Conservation (phyloP, 2,888 invertebrate genomes). For the Sericinus montela region DNA sequence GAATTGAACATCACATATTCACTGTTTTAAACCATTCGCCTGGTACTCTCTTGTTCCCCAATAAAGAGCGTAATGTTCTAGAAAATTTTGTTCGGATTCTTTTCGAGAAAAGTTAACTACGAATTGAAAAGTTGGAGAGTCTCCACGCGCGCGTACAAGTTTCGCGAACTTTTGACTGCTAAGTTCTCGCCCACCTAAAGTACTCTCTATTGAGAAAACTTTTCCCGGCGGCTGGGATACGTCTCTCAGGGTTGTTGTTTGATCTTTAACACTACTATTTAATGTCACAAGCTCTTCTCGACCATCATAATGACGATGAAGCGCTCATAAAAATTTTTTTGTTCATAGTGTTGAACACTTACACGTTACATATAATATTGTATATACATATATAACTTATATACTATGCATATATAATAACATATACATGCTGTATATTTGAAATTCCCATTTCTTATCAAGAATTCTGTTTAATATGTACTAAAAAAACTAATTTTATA, state of each 20-base stretch:
- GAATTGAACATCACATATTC: slow-evolving; percentile 25
- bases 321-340: neutral
- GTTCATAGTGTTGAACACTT: neutral
- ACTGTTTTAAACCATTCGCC: slow-evolving; percentile 22
- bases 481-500: too few species aligned
- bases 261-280: slow-evolving; percentile 22
- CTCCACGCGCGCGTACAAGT: slow-evolving; percentile 62
- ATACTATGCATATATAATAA: neutral
- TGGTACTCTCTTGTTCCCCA: slow-evolving; percentile 38
- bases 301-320: neutral
- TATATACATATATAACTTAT: neutral
- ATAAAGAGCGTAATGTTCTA: slow-evolving; percentile 22
- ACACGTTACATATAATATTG: neutral
- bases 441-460: too few species aligned
- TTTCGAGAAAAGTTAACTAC: slow-evolving; percentile 52
- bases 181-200: slow-evolving; percentile 60
- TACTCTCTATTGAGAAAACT: slow-evolving; percentile 51
- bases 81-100: slow-evolving; percentile 43
- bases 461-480: too few species aligned
- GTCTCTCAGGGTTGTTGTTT: slow-evolving; percentile 27
- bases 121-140: slow-evolving; percentile 49
- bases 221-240: slow-evolving; percentile 42
- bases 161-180: slow-evolving; percentile 62
- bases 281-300: neutral
- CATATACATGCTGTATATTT: neutral